Evolutionary conservation across 2,888 invertebrate species (phyloP).

Genomic region (Luffia ferchaultella): DNA sequence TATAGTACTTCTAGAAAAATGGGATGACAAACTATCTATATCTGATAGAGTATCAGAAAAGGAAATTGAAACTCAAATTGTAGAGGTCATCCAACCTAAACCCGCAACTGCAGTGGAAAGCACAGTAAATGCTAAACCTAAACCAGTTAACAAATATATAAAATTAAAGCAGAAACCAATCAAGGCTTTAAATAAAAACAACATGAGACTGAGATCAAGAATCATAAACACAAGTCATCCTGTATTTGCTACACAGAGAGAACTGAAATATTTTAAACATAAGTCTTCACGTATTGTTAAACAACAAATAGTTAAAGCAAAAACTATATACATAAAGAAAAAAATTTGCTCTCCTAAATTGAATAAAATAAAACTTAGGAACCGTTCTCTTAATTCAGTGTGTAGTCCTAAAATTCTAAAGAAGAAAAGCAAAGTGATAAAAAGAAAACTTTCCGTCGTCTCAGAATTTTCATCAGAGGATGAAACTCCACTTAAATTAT

Average conservation of each 20-base stretch:
- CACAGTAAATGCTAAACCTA: not conserved
- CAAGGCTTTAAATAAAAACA: not conserved
- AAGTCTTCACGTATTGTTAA: not conserved
- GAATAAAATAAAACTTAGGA: not conserved
- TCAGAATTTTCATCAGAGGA: constrained; percentile 8
- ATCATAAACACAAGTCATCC: not conserved
- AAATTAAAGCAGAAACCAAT: not conserved
- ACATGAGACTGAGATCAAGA: not conserved
- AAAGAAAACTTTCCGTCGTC: not conserved
- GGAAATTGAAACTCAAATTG: not conserved
- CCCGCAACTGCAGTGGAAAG: not conserved
- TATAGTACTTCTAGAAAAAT: constrained; percentile 3
- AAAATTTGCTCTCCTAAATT: not conserved
- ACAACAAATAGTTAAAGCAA: not conserved
- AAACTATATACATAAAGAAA: not conserved
- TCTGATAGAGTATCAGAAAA: not conserved
- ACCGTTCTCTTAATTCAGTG: not conserved
- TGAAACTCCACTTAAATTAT: constrained; percentile 6
- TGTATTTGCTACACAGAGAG: not conserved
- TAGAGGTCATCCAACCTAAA: not conserved
- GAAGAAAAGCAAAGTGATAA: not conserved
- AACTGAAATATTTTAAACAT: not conserved
- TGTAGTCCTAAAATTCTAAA: not conserved
- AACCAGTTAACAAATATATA: not conserved
- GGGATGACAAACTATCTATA: not conserved